phyloP scores from a whole-genome alignment of 2,797 vertebrate species.

The Capromys pilorides region DNA sequence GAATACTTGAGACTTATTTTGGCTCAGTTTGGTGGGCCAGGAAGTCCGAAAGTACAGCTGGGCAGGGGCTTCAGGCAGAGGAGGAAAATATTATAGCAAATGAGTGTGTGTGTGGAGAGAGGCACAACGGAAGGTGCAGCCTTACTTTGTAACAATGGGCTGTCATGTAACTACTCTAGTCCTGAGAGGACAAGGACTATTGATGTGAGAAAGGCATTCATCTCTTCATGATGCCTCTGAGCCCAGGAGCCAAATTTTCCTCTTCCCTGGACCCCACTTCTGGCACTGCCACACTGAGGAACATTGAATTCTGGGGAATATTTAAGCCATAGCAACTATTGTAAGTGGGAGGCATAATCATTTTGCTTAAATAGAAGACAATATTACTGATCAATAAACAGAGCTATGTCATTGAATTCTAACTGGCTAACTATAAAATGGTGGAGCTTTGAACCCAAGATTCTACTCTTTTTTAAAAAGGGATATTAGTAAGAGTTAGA shows the following conservation, averaged over 20 bases:
- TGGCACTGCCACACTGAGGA: not conserved
- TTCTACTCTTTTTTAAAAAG: not conserved
- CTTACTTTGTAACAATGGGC: not conserved
- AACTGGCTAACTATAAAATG: not conserved
- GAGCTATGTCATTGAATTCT: not conserved
- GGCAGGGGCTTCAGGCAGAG: not conserved
- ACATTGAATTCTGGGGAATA: not conserved
- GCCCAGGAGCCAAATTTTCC: not conserved
- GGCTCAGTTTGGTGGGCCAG: not conserved
- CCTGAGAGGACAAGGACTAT: not conserved
- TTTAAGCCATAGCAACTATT: not conserved
- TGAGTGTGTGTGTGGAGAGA: not conserved
- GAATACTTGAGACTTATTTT: not conserved
- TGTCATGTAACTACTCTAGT: not conserved
- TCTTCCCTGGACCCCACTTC: not conserved
- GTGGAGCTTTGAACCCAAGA: not conserved
- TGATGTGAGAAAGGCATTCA: not conserved
- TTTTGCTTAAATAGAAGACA: not conserved
- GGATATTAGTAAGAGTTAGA: not conserved
- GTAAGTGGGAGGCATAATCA: not conserved
- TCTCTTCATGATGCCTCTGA: not conserved
- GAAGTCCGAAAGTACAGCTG: not conserved
- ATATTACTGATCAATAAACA: not conserved
- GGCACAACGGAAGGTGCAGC: no score
- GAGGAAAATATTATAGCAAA: not conserved